phyloP scores from a whole-genome alignment of 2,113 vertebrate genomes.

The Sapayoa aenigma region DNA sequence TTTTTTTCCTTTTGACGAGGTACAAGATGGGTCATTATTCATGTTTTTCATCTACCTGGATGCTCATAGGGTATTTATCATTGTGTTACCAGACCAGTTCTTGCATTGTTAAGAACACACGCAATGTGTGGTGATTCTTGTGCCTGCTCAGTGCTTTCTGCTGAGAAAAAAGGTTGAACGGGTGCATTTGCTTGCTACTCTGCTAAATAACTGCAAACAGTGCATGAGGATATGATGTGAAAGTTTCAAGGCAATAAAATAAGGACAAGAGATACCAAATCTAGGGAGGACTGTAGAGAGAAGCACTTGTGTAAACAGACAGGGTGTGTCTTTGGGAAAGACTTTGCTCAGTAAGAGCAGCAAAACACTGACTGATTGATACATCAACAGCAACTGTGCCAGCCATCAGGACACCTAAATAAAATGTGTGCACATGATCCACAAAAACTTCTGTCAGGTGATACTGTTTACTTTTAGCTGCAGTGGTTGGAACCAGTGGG shows the following conservation, averaged over 20 bases:
- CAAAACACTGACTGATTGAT: background rate
- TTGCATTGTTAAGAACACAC: background rate
- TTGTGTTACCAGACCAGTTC: background rate
- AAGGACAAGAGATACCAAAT: background rate
- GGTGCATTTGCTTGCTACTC: background rate
- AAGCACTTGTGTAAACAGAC: background rate
- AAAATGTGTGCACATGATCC: rapidly evolving
- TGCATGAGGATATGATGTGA: background rate
- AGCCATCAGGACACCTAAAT: rapidly evolving
- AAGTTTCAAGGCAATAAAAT: background rate
- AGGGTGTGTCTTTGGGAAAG: background rate
- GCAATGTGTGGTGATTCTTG: no score
- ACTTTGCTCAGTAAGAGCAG: background rate
- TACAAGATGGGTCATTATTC: background rate
- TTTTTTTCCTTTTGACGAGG: background rate
- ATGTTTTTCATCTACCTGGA: background rate
- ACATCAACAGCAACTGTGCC: background rate
- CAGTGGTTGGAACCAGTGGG: background rate
- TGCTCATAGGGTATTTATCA: background rate
- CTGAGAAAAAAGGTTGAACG: background rate
- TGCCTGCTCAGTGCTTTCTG: background rate
- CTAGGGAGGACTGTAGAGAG: background rate
- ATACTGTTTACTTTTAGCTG: background rate
- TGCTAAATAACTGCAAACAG: background rate
- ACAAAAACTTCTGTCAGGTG: background rate